Conservation (phyloP, 1,140 invertebrate genomes). For the Lepidurus arcticus region DNA sequence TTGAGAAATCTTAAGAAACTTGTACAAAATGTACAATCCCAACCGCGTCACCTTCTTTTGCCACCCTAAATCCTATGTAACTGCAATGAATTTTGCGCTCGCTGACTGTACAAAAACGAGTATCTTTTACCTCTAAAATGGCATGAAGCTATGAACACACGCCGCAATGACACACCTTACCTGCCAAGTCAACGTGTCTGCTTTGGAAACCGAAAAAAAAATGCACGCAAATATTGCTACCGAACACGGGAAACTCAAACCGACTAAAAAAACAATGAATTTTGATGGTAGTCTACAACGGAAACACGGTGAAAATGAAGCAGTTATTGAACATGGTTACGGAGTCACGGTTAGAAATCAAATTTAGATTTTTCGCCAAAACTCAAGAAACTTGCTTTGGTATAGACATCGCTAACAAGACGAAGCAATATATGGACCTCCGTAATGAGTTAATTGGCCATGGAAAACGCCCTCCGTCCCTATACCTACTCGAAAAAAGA, state of each 20-base stretch:
- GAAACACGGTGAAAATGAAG: not conserved
- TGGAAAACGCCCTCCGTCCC: not conserved
- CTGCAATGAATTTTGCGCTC: conserved; percentile 9
- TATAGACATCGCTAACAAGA: conserved; percentile 6
- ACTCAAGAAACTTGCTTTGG: conserved; percentile 8
- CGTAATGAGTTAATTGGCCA: not conserved
- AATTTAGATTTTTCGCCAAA: too few relatives aligned
- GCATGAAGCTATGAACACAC: not conserved
- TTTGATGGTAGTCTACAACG: not conserved
- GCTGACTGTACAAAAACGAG: conserved; percentile 11
- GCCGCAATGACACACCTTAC: not conserved
- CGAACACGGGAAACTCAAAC: not conserved
- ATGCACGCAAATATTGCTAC: not conserved
- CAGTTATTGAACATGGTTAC: too few relatives aligned
- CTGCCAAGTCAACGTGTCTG: not conserved
- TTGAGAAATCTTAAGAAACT: not conserved
- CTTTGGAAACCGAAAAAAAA: not conserved
- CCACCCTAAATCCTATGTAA: not conserved
- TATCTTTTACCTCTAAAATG: not conserved
- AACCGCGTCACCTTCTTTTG: not conserved
- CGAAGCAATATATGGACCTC: not conserved
- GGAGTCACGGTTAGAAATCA: too few relatives aligned
- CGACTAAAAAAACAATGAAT: not conserved
- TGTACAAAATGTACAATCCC: conserved; percentile 17
- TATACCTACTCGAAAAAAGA: not conserved